Conservation (phyloP, 2,888 invertebrate genomes). For the Zaprionus bogoriensis region DNA sequence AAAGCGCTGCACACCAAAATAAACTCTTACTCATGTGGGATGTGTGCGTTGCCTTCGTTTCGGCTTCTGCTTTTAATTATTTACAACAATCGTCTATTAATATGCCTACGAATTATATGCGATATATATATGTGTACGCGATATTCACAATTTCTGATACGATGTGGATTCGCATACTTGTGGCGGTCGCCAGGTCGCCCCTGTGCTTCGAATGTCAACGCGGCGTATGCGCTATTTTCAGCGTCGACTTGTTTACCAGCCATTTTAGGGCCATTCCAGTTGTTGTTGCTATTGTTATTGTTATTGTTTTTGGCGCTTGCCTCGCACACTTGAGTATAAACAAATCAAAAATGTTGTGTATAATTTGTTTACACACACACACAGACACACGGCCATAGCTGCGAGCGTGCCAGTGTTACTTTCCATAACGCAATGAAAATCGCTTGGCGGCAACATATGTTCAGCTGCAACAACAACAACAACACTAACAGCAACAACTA, state of each 20-base stretch:
- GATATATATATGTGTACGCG: constrained; percentile 1
- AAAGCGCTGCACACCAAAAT: constrained; percentile 67
- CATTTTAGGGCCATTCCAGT: constrained; percentile 17
- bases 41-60: constrained; percentile 47
- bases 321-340: constrained; percentile 64
- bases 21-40: constrained; percentile 69
- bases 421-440: constrained; percentile 57
- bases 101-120: constrained; percentile 25
- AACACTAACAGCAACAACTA: constrained; percentile 6
- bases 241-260: constrained; percentile 27
- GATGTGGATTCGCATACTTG: constrained; percentile 40
- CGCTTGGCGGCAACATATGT: constrained; percentile 69
- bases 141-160: constrained; percentile 15
- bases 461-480: constrained; percentile 22
- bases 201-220: constrained; percentile 52
- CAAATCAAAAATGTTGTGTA: constrained; percentile 40
- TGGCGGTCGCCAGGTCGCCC: constrained; percentile 18
- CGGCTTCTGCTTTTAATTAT: constrained; percentile 61
- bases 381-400: neutral
- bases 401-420: constrained; percentile 29
- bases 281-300: constrained; percentile 16
- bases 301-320: constrained; percentile 46
- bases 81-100: constrained; percentile 68
- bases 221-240: constrained; percentile 53
- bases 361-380: constrained; percentile 50